Percentiles rank a stretch among this genome's conserved stretches.
Conservation (phyloP, 2,797 vertebrate species). For the Poecilia wingei region DNA sequence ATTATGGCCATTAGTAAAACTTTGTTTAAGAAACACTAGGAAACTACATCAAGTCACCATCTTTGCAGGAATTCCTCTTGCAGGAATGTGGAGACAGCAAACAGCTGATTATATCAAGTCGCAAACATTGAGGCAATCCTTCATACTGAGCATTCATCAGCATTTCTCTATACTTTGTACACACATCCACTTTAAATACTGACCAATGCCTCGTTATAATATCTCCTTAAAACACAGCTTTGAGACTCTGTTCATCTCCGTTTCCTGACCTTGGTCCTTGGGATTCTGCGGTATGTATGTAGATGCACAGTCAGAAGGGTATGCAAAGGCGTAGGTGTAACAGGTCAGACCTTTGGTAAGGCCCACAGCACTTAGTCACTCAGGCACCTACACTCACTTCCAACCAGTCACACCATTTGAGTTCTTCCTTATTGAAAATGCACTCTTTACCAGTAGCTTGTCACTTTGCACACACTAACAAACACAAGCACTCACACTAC, state of each 20-base stretch:
- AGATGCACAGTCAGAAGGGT: neutral
- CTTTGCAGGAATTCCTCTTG: neutral
- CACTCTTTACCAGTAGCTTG: slow-evolving; percentile 39
- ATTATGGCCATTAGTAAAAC: neutral
- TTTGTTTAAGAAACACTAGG: neutral
- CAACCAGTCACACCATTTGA: slow-evolving; percentile 48
- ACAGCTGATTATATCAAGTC: neutral
- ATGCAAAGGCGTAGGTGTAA: slow-evolving; percentile 29
- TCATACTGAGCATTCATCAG: neutral
- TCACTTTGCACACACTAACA: slow-evolving; percentile 47
- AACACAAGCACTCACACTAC: slow-evolving; percentile 60
- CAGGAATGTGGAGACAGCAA: neutral
- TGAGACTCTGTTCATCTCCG: neutral
- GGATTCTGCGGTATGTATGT: neutral
- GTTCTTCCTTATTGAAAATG: slow-evolving; percentile 46
- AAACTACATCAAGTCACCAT: neutral
- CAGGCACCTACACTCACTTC: slow-evolving; percentile 39
- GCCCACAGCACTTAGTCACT: slow-evolving; percentile 27
- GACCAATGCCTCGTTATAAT: neutral
- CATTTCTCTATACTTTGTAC: neutral
- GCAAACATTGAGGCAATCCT: neutral
- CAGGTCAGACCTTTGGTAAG: slow-evolving; percentile 37
- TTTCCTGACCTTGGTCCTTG: neutral
- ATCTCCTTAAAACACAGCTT: neutral
- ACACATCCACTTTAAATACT: neutral